phyloP scores from a whole-genome alignment of 2,888 invertebrate genomes.

The Watsonalla binaria region DNA sequence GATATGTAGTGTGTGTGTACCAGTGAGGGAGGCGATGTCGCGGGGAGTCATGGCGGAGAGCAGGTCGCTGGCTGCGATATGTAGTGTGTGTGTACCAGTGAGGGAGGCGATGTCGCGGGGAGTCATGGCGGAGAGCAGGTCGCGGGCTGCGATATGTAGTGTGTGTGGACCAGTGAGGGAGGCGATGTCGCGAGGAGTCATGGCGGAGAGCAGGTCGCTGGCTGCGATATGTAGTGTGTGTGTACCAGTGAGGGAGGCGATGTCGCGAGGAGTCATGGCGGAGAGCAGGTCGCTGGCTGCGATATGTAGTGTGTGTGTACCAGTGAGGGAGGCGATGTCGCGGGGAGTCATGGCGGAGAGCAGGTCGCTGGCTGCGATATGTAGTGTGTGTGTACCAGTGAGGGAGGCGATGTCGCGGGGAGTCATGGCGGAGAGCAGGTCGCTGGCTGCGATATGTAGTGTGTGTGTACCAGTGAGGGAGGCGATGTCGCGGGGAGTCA shows the following conservation, averaged over 20 bases:
- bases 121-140: not conserved
- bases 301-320: too few relatives aligned
- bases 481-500: too few relatives aligned
- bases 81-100: too few relatives aligned
- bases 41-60: too few relatives aligned
- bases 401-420: conserved; percentile 13
- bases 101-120: not conserved
- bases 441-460: conserved; percentile 30
- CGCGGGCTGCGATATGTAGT: not conserved
- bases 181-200: conserved; percentile 34
- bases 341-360: not conserved
- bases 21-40: too few relatives aligned
- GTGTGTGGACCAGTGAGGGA: not conserved
- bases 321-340: not conserved
- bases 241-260: too few relatives aligned
- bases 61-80: too few relatives aligned
- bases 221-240: conserved; percentile 18
- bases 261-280: too few relatives aligned
- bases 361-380: not conserved
- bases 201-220: conserved; percentile 58
- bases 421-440: conserved; percentile 61
- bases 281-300: too few relatives aligned
- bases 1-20: too few relatives aligned
- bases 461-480: too few relatives aligned
- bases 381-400: not conserved